Percentiles rank a stretch among this genome's conserved stretches.
phyloP scores from a whole-genome alignment of 1,140 invertebrate genomes.

The Sycobia sp. region DNA sequence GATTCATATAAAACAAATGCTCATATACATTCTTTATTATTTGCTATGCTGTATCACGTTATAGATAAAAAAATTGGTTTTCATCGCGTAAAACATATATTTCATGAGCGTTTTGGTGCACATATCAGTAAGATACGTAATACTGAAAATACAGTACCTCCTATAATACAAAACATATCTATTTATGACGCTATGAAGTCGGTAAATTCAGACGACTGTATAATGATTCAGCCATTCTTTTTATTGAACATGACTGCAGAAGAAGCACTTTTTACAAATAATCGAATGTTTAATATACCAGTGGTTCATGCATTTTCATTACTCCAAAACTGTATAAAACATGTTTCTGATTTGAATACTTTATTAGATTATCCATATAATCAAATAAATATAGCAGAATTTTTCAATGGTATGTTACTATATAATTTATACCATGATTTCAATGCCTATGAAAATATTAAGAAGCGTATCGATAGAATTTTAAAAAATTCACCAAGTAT shows the following conservation, averaged over 20 bases:
- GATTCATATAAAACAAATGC: slow-evolving; percentile 53
- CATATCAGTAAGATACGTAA: too few relatives aligned
- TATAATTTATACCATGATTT: slow-evolving; percentile 73
- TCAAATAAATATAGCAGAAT: slow-evolving; percentile 62
- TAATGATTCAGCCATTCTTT: slow-evolving; percentile 66
- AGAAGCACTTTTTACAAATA: slow-evolving; percentile 64
- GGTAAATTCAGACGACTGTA: slow-evolving; percentile 64
- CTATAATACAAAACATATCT: slow-evolving; percentile 21
- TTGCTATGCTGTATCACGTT: slow-evolving; percentile 67
- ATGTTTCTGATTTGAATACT: slow-evolving; percentile 69
- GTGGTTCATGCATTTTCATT: slow-evolving; percentile 73
- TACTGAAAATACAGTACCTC: too few relatives aligned
- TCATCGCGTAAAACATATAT: slow-evolving; percentile 38
- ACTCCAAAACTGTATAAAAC: slow-evolving; percentile 72
- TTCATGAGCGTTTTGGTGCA: too few relatives aligned
- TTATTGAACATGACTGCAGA: slow-evolving; percentile 70
- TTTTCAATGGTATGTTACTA: slow-evolving; percentile 74
- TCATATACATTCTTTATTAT: slow-evolving; percentile 68
- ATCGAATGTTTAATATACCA: slow-evolving; percentile 66
- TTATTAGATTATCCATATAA: slow-evolving; percentile 67
- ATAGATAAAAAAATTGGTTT: slow-evolving; percentile 65
- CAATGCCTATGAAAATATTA: slow-evolving; percentile 61
- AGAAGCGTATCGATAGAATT: slow-evolving; percentile 61
- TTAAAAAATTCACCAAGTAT: slow-evolving; percentile 61
- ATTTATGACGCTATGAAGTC: slow-evolving; percentile 40